A percentile compares a stretch with the other conserved stretches of the same genome.
phyloP scores from a whole-genome alignment of 2,888 invertebrate genomes.

The Gnatocerus cornutus region DNA sequence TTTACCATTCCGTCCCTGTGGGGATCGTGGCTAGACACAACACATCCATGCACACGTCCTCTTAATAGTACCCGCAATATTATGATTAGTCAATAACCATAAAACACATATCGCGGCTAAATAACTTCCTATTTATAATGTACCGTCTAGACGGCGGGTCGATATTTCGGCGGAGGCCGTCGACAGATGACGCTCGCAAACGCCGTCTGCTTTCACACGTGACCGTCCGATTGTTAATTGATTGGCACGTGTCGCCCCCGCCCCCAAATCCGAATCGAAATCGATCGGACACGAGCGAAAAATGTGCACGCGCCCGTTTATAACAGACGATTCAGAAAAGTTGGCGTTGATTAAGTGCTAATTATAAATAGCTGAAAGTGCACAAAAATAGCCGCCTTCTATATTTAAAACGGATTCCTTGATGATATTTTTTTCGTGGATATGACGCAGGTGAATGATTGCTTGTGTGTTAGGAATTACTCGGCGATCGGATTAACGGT shows the following conservation, averaged over 20 bases:
- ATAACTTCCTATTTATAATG: slow-evolving; percentile 67
- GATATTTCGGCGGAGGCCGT: slow-evolving; percentile 53
- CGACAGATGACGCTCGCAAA: slow-evolving; percentile 55
- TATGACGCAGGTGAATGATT: slow-evolving; percentile 44
- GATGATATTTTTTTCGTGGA: slow-evolving; percentile 37
- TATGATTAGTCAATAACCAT: slow-evolving; percentile 65
- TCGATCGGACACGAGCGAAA: slow-evolving; percentile 22
- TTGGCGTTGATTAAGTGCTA: slow-evolving; percentile 47
- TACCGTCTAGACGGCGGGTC: slow-evolving; percentile 63
- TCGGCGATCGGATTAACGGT: slow-evolving; percentile 28
- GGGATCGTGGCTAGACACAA: slow-evolving; percentile 34
- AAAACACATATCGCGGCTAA: slow-evolving; percentile 62
- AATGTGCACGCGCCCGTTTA: slow-evolving; percentile 24
- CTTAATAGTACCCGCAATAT: slow-evolving; percentile 47
- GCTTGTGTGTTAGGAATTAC: slow-evolving; percentile 24
- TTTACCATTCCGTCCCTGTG: background rate
- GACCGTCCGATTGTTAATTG: slow-evolving; percentile 48
- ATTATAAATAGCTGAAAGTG: slow-evolving; percentile 47
- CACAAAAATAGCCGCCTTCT: slow-evolving; percentile 38
- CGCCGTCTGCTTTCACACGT: slow-evolving; percentile 49
- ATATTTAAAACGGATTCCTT: slow-evolving; percentile 43
- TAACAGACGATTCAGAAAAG: slow-evolving; percentile 41
- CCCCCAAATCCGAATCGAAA: slow-evolving; percentile 26
- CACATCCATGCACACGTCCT: slow-evolving; percentile 30
- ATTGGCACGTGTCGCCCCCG: slow-evolving; percentile 45